Conservation (phyloP, 2,888 invertebrate genomes). For the Taphrorychus bicolor region DNA sequence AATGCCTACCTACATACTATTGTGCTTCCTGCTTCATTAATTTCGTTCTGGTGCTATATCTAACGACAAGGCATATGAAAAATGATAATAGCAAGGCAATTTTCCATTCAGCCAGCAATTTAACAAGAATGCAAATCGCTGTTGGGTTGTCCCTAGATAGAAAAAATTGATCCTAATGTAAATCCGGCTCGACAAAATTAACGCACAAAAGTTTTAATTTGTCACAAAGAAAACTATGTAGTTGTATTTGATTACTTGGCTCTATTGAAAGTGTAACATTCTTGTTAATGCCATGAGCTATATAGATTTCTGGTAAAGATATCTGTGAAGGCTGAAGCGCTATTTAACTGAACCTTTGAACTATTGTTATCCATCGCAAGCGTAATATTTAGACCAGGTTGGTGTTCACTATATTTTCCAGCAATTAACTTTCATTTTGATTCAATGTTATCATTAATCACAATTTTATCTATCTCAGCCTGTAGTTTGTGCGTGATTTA, state of each 20-base stretch:
- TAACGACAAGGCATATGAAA: background rate
- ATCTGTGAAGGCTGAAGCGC: background rate
- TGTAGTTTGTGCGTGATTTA: background rate
- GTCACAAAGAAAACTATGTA: background rate
- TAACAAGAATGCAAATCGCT: background rate
- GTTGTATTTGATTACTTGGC: background rate
- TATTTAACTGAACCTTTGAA: conserved; percentile 2
- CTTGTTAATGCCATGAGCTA: background rate
- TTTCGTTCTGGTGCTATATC: background rate
- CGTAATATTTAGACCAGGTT: background rate
- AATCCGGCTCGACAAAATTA: conserved; percentile 14
- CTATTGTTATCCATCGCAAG: background rate
- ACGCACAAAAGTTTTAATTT: conserved; percentile 7
- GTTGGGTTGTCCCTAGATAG: background rate
- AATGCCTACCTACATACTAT: background rate
- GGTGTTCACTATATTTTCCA: background rate
- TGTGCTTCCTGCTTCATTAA: background rate
- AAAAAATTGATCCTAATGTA: background rate
- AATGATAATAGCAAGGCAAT: background rate
- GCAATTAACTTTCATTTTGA: background rate
- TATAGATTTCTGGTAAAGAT: background rate
- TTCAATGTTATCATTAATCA: background rate
- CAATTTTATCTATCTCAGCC: background rate
- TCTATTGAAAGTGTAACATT: background rate
- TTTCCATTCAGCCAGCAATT: background rate